phyloP scores from a whole-genome alignment of 1,140 invertebrate genomes.

The Euura lappo region DNA sequence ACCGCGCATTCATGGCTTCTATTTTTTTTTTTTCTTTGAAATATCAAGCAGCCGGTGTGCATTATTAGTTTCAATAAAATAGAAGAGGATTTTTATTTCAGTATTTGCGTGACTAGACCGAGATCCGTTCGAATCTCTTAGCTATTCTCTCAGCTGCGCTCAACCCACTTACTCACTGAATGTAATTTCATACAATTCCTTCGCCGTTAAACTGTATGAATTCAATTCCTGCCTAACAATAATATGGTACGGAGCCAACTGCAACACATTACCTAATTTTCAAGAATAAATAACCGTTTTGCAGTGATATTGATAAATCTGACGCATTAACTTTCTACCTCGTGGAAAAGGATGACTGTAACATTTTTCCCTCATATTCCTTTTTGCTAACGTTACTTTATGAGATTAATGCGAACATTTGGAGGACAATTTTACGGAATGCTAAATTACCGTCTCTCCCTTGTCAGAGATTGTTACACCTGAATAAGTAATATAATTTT shows the following conservation, averaged over 20 bases:
- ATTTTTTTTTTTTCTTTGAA: constrained; percentile 1
- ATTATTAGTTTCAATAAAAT: not conserved
- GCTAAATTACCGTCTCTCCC: too few relatives aligned
- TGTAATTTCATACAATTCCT: too few relatives aligned
- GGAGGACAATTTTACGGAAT: too few relatives aligned
- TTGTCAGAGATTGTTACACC: too few relatives aligned
- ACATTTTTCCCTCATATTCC: not conserved
- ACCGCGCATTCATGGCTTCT: not conserved
- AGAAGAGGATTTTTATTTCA: not conserved
- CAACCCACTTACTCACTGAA: too few relatives aligned
- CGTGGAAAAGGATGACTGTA: not conserved
- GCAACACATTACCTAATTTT: not conserved
- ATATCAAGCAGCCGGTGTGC: not conserved
- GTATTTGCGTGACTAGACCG: too few relatives aligned
- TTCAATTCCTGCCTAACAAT: not conserved
- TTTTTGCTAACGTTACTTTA: not conserved
- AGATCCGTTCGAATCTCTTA: too few relatives aligned
- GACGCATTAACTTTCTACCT: not conserved
- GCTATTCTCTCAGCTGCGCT: too few relatives aligned
- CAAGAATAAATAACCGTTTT: not conserved
- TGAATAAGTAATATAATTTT: too few relatives aligned
- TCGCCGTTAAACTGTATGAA: not conserved
- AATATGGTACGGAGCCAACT: not conserved
- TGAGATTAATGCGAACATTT: not conserved
- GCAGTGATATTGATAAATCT: not conserved